Conservation (phyloP, 2,888 invertebrate genomes). For the Plagiodera versicolora region DNA sequence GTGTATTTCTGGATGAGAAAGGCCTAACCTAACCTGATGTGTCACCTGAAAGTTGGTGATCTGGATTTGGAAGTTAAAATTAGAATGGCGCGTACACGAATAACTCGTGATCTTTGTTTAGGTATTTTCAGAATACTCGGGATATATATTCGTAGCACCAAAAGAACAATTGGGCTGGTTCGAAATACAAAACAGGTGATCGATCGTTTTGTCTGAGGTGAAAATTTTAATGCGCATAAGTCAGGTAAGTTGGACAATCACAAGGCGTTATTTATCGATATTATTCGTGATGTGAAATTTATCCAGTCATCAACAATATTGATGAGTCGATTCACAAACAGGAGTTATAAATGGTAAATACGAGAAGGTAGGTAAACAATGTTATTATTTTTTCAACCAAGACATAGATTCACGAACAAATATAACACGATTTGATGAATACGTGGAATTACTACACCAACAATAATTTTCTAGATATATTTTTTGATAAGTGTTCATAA, state of each 20-base stretch:
- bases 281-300: too few species aligned
- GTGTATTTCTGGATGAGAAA: too few species aligned
- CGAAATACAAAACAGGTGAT: not conserved
- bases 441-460: too few species aligned
- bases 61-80: slow-evolving; percentile 16
- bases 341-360: not conserved
- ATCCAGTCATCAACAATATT: too few species aligned
- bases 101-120: slow-evolving; percentile 12
- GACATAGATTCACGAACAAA: not conserved
- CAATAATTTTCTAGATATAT: too few species aligned
- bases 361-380: not conserved
- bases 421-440: too few species aligned
- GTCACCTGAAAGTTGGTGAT: slow-evolving; percentile 10
- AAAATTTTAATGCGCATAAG: too few species aligned
- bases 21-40: not conserved
- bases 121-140: slow-evolving; percentile 7
- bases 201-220: not conserved
- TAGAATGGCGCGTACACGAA: slow-evolving; percentile 9
- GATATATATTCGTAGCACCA: not conserved
- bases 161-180: not conserved
- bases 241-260: too few species aligned
- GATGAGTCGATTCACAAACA: not conserved
- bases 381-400: not conserved
- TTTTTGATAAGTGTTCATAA: too few species aligned
- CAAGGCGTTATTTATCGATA: too few species aligned